phyloP scores from a whole-genome alignment of 2,888 invertebrate species.

The Andrena bicolor region DNA sequence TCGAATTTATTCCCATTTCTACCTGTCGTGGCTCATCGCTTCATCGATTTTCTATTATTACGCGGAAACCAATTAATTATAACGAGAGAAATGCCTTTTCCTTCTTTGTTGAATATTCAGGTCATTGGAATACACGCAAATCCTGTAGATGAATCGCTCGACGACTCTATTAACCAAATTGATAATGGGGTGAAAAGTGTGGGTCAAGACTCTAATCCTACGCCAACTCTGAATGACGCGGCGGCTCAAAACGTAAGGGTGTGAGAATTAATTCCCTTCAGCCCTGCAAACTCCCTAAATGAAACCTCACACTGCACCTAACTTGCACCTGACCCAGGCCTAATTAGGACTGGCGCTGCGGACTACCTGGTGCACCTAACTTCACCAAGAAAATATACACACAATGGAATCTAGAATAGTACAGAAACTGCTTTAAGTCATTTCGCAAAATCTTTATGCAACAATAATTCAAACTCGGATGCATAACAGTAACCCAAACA shows the following conservation, averaged over 20 bases:
- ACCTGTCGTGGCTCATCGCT: background rate
- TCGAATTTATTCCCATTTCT: no score
- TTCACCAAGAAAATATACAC: no score
- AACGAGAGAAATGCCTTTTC: background rate
- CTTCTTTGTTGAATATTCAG: constrained; percentile 8
- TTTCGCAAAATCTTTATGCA: no score
- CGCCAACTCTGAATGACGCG: background rate
- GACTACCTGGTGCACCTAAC: no score
- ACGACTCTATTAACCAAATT: constrained; percentile 65
- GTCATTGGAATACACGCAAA: constrained; percentile 45
- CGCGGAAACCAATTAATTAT: background rate
- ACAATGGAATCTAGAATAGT: no score
- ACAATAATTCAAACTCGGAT: no score
- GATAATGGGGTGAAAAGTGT: constrained; percentile 42
- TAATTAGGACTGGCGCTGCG: no score
- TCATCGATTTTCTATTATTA: background rate
- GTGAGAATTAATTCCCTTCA: background rate
- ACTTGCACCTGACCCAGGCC: background rate
- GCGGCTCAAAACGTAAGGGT: constrained; percentile 24
- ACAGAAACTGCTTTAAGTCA: no score
- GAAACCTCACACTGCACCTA: background rate
- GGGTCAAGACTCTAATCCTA: background rate
- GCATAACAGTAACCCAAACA: no score
- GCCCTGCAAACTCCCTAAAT: background rate
- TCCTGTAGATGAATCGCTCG: constrained; percentile 58